These are phyloP conservation scores for Benthosema pterotum DNA, from an alignment of 2,797 vertebrate species.

Conservation along the genomic window DNA sequence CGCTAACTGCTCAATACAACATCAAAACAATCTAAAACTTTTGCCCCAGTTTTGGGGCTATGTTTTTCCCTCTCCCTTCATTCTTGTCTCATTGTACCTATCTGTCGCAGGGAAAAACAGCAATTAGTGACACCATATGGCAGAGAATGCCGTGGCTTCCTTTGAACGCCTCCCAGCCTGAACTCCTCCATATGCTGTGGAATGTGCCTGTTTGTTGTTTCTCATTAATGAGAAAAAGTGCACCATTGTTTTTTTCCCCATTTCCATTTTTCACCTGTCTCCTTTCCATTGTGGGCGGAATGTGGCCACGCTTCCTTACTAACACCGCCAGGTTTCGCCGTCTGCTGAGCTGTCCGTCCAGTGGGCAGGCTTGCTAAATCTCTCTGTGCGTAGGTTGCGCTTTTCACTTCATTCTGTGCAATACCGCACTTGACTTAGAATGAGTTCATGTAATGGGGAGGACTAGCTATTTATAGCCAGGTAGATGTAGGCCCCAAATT, in stretches of 20 bases:
- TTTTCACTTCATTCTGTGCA: constrained; percentile 28
- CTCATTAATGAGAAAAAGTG: constrained; percentile 71
- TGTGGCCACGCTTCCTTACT: constrained; percentile 34
- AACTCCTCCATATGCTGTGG: constrained; percentile 81
- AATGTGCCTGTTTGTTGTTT: constrained; percentile 76
- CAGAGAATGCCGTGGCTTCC: constrained; percentile 62
- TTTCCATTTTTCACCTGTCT: constrained; percentile 63
- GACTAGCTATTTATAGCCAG: constrained; percentile 8
- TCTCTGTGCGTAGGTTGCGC: constrained; percentile 26
- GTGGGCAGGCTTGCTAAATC: constrained; percentile 24
- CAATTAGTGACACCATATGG: constrained; percentile 87
- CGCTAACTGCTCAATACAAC: constrained; percentile 37
- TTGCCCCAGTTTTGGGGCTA: constrained; percentile 61
- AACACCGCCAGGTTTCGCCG: constrained; percentile 43
- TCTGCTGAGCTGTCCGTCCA: constrained; percentile 38
- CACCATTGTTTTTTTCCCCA: constrained; percentile 44
- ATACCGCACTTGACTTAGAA: constrained; percentile 22
- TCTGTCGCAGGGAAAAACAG: constrained; percentile 68
- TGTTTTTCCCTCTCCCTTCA: constrained; percentile 49
- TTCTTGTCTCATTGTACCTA: constrained; percentile 64
- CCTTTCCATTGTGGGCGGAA: constrained; percentile 37
- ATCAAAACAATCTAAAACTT: constrained; percentile 66
- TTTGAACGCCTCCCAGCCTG: constrained; percentile 81
- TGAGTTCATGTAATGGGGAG: constrained; percentile 20
- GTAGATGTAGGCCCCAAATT: background rate